These are phyloP conservation scores for Heliconius cydno DNA, from an alignment of 2,888 invertebrate species.

Conservation along the genomic window DNA sequence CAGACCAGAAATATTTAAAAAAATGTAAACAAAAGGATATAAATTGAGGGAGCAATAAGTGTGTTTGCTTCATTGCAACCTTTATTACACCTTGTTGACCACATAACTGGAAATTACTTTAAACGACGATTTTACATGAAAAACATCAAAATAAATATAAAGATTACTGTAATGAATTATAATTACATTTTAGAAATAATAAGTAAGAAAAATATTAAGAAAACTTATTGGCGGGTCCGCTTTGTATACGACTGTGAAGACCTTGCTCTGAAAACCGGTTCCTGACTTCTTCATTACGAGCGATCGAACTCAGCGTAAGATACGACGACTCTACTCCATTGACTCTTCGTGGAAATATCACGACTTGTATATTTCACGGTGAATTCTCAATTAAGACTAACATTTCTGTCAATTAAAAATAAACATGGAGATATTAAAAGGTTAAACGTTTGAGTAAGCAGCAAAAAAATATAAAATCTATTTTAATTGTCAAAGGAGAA, in stretches of 20 bases:
- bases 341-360: slow-evolving; percentile 46
- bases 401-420: slow-evolving; percentile 27
- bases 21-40: neutral
- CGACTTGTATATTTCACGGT: slow-evolving; percentile 44
- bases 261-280: slow-evolving; percentile 63
- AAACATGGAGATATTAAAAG: slow-evolving; percentile 10
- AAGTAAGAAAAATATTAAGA: slow-evolving; percentile 19
- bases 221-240: slow-evolving; percentile 41
- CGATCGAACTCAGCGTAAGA: slow-evolving; percentile 48
- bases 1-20: too few species aligned
- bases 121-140: neutral
- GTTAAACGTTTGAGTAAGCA: neutral
- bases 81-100: neutral
- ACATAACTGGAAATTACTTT: neutral
- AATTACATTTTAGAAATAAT: neutral
- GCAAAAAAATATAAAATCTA: neutral
- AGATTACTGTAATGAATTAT: neutral
- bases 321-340: slow-evolving; percentile 49
- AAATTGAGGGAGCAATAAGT: neutral
- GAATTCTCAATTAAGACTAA: slow-evolving; percentile 38
- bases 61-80: neutral
- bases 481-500: slow-evolving; percentile 3
- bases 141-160: neutral
- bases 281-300: slow-evolving; percentile 65
- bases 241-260: slow-evolving; percentile 45